Evolutionary conservation across 1,140 invertebrate genomes (phyloP).

Genomic region (Grapholita molesta): DNA sequence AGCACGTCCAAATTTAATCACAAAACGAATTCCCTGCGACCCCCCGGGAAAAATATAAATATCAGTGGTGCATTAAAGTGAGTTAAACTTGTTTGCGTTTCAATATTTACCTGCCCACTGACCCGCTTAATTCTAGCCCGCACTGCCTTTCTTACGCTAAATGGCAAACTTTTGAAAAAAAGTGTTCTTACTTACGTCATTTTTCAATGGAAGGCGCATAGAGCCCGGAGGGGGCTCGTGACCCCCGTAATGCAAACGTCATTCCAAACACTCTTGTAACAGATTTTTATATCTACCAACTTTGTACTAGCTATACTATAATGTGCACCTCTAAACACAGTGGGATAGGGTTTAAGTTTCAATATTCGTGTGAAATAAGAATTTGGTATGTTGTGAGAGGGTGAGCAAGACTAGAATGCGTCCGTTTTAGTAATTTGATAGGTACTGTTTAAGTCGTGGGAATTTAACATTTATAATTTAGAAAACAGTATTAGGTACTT

Average conservation of each 20-base stretch:
- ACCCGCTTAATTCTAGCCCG: slow-evolving; percentile 60
- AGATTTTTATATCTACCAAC: slow-evolving; percentile 18
- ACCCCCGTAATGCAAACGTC: slow-evolving; percentile 17
- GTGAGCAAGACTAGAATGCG: slow-evolving; percentile 40
- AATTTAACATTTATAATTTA: slow-evolving; percentile 42
- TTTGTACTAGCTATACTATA: neutral
- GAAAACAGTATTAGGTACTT: too few relatives aligned
- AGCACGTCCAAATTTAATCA: slow-evolving; percentile 11
- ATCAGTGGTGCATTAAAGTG: slow-evolving; percentile 67
- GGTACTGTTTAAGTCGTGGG: slow-evolving; percentile 57
- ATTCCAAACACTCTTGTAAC: slow-evolving; percentile 20
- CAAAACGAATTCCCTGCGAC: slow-evolving; percentile 1
- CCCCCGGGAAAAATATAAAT: slow-evolving; percentile 46
- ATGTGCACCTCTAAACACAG: neutral
- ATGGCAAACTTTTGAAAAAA: slow-evolving; percentile 30
- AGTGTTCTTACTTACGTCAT: neutral
- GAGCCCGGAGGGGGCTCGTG: neutral
- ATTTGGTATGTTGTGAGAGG: slow-evolving; percentile 27
- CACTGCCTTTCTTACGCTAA: slow-evolving; percentile 44
- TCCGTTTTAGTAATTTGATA: slow-evolving; percentile 58
- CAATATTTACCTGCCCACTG: slow-evolving; percentile 72
- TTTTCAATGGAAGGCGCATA: neutral
- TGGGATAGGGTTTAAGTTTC: neutral
- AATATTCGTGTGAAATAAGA: neutral
- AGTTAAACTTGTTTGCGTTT: slow-evolving; percentile 69